phyloP scores from a whole-genome alignment of 2,888 invertebrate species.

The Drosophila fungiperda region DNA sequence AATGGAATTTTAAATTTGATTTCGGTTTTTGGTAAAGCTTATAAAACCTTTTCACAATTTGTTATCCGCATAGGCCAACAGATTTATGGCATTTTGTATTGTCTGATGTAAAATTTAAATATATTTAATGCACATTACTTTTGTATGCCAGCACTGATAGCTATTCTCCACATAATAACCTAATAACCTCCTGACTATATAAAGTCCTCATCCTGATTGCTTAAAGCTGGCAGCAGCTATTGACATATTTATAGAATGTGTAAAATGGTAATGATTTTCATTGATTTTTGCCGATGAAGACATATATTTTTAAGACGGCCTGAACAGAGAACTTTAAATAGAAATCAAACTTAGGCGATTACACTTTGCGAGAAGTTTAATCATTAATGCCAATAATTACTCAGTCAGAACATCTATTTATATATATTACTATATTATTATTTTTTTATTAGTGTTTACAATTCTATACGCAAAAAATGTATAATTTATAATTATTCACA shows the following conservation, averaged over 20 bases:
- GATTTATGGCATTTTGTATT: slow-evolving; percentile 67
- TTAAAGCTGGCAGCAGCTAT: slow-evolving; percentile 33
- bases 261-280: slow-evolving; percentile 16
- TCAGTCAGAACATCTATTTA: neutral
- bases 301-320: neutral
- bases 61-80: slow-evolving; percentile 17
- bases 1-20: slow-evolving; percentile 54
- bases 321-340: neutral
- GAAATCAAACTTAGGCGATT: neutral
- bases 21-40: slow-evolving; percentile 25
- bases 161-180: neutral
- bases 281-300: neutral
- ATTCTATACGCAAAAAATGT: slow-evolving; percentile 20
- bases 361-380: neutral
- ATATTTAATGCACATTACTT: slow-evolving; percentile 73
- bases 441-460: slow-evolving; percentile 37
- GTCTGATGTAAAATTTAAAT: slow-evolving; percentile 61
- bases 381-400: neutral
- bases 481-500: slow-evolving; percentile 26
- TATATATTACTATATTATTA: no score
- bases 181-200: neutral
- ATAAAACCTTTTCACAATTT: slow-evolving; percentile 24
- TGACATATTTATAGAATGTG: slow-evolving; percentile 46
- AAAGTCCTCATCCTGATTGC: slow-evolving; percentile 17
- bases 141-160: slow-evolving; percentile 43